Evolutionary conservation across 2,113 vertebrate genomes (phyloP).

Genomic region (Tenebrosternarchus preto): DNA sequence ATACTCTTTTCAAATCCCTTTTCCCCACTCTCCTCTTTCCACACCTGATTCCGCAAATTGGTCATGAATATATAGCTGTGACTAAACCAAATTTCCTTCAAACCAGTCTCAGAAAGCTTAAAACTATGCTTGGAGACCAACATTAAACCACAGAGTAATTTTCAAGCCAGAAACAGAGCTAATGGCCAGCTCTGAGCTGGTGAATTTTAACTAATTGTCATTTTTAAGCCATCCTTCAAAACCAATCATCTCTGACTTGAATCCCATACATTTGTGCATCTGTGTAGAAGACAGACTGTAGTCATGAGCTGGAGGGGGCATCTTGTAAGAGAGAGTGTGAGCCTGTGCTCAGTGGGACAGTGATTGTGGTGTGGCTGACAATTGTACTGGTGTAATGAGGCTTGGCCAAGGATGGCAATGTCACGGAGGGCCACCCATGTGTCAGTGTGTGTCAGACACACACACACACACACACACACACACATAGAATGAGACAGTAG

Average conservation of each 20-base stretch:
- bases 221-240: too few species aligned
- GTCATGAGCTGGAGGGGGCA: slow-evolving; percentile 15
- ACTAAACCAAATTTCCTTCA: too few species aligned
- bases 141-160: too few species aligned
- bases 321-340: slow-evolving; percentile 62
- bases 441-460: slow-evolving; percentile 61
- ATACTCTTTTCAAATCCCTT: too few species aligned
- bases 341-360: slow-evolving; percentile 67
- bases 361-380: slow-evolving; percentile 78
- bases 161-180: too few species aligned
- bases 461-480: slow-evolving; percentile 21
- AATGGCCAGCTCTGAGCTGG: too few species aligned
- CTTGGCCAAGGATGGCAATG: slow-evolving; percentile 75
- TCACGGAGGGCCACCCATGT: slow-evolving; percentile 72
- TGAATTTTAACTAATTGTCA: too few species aligned
- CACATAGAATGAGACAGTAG: background rate
- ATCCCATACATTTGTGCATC: background rate
- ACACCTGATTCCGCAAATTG: background rate
- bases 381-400: slow-evolving; percentile 78
- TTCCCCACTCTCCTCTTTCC: background rate
- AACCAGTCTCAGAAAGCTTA: too few species aligned
- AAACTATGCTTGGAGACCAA: too few species aligned
- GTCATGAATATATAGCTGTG: background rate
- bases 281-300: background rate
- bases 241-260: too few species aligned